Evolutionary conservation across 2,113 vertebrate species (phyloP).

Genomic region (Sula dactylatra): DNA sequence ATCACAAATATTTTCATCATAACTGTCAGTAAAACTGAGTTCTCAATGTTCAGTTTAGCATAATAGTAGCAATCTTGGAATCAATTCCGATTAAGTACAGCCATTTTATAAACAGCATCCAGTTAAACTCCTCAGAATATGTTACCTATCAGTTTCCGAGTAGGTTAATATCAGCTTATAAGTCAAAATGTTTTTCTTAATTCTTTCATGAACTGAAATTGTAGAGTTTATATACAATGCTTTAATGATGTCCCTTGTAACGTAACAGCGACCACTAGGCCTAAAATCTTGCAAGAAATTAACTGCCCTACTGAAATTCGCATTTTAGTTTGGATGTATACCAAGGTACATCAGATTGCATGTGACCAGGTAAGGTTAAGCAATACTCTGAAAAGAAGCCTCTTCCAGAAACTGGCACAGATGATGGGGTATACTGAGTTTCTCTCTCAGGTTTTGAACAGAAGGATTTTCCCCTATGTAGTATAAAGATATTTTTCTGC

Average conservation of each 20-base stretch:
- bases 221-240: neutral
- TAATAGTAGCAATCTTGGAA: neutral
- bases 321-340: neutral
- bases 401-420: neutral
- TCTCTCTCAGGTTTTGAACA: neutral
- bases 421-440: neutral
- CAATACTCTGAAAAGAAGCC: neutral
- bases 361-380: neutral
- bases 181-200: neutral
- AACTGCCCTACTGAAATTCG: neutral
- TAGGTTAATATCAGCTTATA: neutral
- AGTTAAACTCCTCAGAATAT: neutral
- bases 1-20: constrained; percentile 13
- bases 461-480: neutral
- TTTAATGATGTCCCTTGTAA: neutral
- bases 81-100: neutral
- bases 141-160: neutral
- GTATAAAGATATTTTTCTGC: neutral
- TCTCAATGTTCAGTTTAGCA: neutral
- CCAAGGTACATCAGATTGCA: neutral
- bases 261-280: neutral
- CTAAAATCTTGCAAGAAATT: neutral
- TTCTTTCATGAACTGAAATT: neutral
- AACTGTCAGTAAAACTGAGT: neutral
- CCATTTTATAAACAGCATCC: neutral